phyloP scores from a whole-genome alignment of 2,797 vertebrate species.

The Clarias platycephalus region DNA sequence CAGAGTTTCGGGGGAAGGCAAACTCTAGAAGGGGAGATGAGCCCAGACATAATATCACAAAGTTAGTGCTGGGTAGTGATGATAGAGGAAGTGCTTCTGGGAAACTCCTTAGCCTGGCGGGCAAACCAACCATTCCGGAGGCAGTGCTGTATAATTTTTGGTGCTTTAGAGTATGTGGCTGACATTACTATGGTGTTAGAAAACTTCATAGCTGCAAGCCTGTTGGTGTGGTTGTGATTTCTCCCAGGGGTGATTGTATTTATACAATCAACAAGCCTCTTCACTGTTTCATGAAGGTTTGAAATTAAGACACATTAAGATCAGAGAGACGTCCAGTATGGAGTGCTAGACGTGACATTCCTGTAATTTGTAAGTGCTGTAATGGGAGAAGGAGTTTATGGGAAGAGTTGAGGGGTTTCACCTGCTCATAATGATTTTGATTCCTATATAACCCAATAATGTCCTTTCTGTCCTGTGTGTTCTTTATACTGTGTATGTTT shows the following conservation, averaged over 20 bases:
- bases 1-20: too few relatives aligned
- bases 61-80: background rate
- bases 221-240: background rate
- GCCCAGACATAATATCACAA: background rate
- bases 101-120: background rate
- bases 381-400: background rate
- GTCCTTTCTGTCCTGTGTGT: background rate
- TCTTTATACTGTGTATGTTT: background rate
- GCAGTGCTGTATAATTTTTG: background rate
- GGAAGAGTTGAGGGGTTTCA: background rate
- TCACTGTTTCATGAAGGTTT: background rate
- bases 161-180: background rate
- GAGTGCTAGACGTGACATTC: background rate
- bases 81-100: background rate
- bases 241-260: background rate
- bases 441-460: background rate
- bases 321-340: background rate
- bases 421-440: background rate
- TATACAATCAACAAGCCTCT: background rate
- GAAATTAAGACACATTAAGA: background rate
- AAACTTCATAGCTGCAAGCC: background rate
- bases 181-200: background rate
- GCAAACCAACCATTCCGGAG: background rate
- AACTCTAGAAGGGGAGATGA: too few relatives aligned
- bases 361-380: background rate